phyloP scores from a whole-genome alignment of 1,140 invertebrate genomes.

The Gyrodactylus salaris region DNA sequence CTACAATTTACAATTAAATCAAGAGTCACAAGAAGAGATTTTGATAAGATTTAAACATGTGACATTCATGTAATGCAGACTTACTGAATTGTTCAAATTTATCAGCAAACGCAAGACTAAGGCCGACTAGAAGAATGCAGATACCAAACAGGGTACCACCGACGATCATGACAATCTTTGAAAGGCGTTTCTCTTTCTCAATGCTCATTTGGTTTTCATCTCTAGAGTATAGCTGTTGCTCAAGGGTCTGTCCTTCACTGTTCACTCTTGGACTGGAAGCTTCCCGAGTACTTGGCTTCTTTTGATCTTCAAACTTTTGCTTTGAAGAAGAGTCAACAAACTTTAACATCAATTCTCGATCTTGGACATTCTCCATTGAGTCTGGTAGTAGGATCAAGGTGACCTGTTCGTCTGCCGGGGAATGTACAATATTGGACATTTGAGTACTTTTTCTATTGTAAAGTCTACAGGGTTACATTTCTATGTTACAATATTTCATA shows the following conservation, averaged over 20 bases:
- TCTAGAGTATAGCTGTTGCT: background rate
- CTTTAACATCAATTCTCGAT: background rate
- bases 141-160: background rate
- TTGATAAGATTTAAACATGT: no score
- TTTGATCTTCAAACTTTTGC: background rate
- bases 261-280: background rate
- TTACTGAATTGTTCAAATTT: background rate
- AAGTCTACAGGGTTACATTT: background rate
- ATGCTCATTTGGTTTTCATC: background rate
- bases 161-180: background rate
- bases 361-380: background rate
- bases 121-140: background rate
- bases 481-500: background rate
- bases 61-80: no score
- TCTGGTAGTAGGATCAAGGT: background rate
- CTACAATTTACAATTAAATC: no score
- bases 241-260: background rate
- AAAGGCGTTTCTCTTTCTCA: background rate
- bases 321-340: background rate
- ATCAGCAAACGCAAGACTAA: background rate
- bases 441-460: background rate
- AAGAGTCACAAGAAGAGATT: no score
- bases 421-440: background rate
- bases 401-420: background rate
- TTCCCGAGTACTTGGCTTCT: background rate